Evolutionary conservation across 2,797 vertebrate genomes (phyloP).

Genomic region (Hipposideros larvatus): DNA sequence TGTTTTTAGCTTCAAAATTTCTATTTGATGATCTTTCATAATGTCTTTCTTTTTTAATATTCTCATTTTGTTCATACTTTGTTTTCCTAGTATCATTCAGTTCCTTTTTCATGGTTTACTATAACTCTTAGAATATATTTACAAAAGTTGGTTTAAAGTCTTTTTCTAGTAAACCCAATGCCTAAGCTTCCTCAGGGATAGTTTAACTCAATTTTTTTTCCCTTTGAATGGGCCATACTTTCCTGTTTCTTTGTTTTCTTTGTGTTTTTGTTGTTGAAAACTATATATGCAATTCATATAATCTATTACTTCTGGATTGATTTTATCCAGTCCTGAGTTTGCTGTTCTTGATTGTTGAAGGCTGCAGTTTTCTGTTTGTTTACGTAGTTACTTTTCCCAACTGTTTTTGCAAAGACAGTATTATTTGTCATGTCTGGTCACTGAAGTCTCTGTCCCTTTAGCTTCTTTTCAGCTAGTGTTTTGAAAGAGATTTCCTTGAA

Average conservation of each 20-base stretch:
- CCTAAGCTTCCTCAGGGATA: not conserved
- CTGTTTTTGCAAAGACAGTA: not conserved
- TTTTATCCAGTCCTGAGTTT: not conserved
- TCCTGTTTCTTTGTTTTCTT: not conserved
- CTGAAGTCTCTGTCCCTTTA: not conserved
- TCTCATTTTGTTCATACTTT: not conserved
- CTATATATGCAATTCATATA: not conserved
- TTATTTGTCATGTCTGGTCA: not conserved
- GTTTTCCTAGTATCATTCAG: not conserved
- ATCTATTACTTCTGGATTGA: not conserved
- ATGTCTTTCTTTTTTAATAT: not conserved
- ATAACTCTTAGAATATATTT: not conserved
- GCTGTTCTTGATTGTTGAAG: not conserved
- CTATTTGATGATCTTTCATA: not conserved
- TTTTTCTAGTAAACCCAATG: not conserved
- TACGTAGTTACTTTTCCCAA: not conserved
- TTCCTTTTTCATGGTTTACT: not conserved
- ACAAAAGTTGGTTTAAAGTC: slow-evolving; percentile 1
- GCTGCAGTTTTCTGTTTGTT: not conserved
- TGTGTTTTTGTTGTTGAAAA: slow-evolving; percentile 7
- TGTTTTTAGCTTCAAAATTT: not conserved
- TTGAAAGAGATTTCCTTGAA: not conserved
- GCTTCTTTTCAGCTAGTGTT: not conserved
- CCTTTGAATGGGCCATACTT: not conserved
- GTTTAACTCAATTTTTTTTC: not conserved